Base-by-base conservation (phyloP, 2,113 vertebrate species). In the Benitochromis conjunctus region DNA sequence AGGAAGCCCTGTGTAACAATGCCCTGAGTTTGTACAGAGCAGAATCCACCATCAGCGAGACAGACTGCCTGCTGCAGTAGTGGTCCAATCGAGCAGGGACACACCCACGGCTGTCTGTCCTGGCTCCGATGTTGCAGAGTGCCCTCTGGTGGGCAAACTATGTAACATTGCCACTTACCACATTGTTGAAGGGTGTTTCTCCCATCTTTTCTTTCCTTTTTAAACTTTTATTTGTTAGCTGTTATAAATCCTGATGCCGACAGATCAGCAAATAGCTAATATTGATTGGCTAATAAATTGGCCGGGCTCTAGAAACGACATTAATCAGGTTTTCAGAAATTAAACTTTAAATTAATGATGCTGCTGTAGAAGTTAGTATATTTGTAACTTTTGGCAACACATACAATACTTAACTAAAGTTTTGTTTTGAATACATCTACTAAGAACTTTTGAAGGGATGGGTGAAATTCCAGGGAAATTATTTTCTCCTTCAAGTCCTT, bases 161-260 rank as follows among this genome's bases (percentile, higher is more conserved):
- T 48, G 41, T 46, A 18, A 26, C 5, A 0, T 71, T 21, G 26
- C 66, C 66, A 48, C 66, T 46, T 18, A 29, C 9, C 24, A 46
- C 14, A 71, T 7, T 11, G 41, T 11, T 48, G 13, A 71, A 29
- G 41, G 41, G 41, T 71, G 38, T 71, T 71, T 71, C 66, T 71
- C 14, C 41, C 38, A 24, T 43, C 38, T 24, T 43, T 43, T 69
- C 64, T 24, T 9, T 69, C n/a, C 38, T 69, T 69, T 43, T 69
- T 13, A 66, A 14, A 66, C 41, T 2, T 0, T 24, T 41, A 24
- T 66, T 66, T 41, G 21, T 0, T 19, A 21, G 34, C n/a, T n/a
- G 21, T 69, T 36, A 0, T 24, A 69, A 43, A 69, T 43, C 5
- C 38, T 43, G 36, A 43, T 14, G 1, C 36, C 0, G 4, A 69